phyloP scores from a whole-genome alignment of 2,113 vertebrate species.

The Mormyrus lacerda region DNA sequence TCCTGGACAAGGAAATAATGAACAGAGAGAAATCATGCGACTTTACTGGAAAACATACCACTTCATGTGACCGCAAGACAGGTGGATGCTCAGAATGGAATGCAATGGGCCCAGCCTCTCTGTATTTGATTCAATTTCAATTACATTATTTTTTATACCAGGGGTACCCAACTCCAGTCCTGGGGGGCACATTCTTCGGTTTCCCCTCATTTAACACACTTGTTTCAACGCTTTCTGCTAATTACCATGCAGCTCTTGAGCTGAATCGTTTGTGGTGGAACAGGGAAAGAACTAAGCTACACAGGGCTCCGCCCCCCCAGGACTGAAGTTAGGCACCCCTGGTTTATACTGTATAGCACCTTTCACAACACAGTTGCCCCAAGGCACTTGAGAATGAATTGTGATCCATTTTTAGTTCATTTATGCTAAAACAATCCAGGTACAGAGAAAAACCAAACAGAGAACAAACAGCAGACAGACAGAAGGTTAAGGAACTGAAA shows the following conservation, averaged over 20 bases:
- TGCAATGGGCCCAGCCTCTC: background rate
- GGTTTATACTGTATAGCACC: background rate
- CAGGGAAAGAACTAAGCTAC: too few relatives aligned
- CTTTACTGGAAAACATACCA: background rate
- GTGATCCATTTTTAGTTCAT: background rate
- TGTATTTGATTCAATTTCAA: background rate
- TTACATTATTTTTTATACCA: background rate
- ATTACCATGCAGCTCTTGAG: too few relatives aligned
- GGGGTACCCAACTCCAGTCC: too few relatives aligned
- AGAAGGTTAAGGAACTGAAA: background rate
- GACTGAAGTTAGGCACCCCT: too few relatives aligned
- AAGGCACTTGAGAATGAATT: background rate
- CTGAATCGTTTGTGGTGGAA: too few relatives aligned
- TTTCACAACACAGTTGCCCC: background rate
- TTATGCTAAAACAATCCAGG: background rate
- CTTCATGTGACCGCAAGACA: background rate
- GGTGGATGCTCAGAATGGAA: background rate
- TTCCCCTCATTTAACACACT: too few relatives aligned
- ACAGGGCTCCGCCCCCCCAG: too few relatives aligned
- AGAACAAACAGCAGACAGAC: background rate
- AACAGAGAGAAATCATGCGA: too few relatives aligned
- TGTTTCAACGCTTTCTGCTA: too few relatives aligned
- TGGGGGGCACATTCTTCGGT: too few relatives aligned
- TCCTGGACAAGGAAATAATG: background rate
- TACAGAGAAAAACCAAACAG: background rate